phyloP scores from a whole-genome alignment of 2,113 vertebrate species.

The Bubalus kerabau region DNA sequence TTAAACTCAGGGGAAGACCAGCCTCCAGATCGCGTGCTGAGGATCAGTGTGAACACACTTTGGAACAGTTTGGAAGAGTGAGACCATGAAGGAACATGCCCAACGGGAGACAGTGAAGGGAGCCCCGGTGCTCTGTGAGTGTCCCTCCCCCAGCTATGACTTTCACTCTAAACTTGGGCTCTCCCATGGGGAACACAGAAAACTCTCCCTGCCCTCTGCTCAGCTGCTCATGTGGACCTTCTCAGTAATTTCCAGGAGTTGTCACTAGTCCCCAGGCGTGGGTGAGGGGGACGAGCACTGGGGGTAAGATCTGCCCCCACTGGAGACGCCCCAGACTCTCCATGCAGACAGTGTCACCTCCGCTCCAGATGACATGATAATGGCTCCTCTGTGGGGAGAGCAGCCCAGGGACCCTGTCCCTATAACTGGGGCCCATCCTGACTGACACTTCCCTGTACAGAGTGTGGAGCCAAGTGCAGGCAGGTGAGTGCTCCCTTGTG shows the following conservation, averaged over 20 bases:
- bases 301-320: not conserved
- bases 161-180: not conserved
- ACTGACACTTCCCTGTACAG: not conserved
- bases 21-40: not conserved
- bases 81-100: not conserved
- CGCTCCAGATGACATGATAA: not conserved
- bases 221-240: accelerated
- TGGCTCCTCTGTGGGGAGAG: not conserved
- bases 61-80: not conserved
- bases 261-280: not conserved
- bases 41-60: not conserved
- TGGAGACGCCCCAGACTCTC: not conserved
- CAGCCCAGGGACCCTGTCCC: not conserved
- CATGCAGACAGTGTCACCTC: not conserved
- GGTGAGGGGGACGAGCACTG: accelerated
- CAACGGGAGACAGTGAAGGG: not conserved
- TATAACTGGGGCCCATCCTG: not conserved
- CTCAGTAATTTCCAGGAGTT: not conserved
- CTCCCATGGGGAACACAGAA: not conserved
- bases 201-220: not conserved
- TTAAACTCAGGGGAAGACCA: not conserved
- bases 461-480: not conserved
- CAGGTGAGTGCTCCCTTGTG: not conserved
- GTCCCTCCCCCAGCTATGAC: accelerated
- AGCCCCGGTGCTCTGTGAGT: not conserved